A percentile compares a stretch with the other conserved stretches of the same genome.
Conservation (phyloP, 35 echinoderm and acorn worm species). For the Lytechinus pictus region DNA sequence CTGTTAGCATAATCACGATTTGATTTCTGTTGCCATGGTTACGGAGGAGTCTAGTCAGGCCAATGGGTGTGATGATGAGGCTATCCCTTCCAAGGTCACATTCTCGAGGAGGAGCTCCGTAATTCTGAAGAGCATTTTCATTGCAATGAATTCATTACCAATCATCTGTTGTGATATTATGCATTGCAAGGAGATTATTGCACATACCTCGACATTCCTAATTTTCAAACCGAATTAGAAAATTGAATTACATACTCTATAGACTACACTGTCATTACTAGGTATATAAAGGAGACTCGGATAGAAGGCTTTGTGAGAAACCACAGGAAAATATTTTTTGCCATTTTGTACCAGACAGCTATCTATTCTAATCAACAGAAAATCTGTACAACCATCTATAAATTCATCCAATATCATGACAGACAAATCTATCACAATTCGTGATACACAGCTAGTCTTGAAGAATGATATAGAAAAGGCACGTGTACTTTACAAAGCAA, state of each 20-base stretch:
- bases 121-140: neutral
- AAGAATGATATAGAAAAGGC: neutral
- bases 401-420: neutral
- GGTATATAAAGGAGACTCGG: neutral
- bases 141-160: neutral
- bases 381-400: neutral
- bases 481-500: too few species aligned
- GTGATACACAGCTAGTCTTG: neutral
- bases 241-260: neutral
- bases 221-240: neutral
- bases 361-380: neutral
- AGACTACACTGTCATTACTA: neutral
- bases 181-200: neutral
- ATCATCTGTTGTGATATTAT: neutral
- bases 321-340: neutral
- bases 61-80: constrained; percentile 21
- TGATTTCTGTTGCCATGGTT: constrained; percentile 28
- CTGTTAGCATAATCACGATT: neutral
- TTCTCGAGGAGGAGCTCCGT: neutral
- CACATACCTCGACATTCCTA: neutral
- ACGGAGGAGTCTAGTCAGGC: neutral
- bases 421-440: neutral
- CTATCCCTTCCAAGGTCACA: neutral
- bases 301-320: neutral
- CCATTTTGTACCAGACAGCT: neutral